Base-by-base conservation (phyloP, 2,888 invertebrate genomes). In the Nomada ruficornis region DNA sequence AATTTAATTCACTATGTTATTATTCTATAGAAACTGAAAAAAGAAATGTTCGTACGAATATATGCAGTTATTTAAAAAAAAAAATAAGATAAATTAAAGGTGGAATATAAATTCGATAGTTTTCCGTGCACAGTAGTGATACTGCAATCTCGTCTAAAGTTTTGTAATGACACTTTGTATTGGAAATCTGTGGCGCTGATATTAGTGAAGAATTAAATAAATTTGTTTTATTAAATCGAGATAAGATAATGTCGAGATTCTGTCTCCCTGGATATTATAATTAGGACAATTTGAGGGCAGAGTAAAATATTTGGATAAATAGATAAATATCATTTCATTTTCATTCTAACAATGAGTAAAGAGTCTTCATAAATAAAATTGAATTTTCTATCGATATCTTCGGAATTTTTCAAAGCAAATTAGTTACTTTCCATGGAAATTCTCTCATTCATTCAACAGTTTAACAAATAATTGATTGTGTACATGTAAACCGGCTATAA, bases 401-500 rank as follows among this genome's bases (percentile, higher is more conserved):
- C 11, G 13, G 13, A 10, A 3, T 0, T 15, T 59, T 55, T 20
- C 20, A 29, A 29, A 7, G 13, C 47, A 42, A 60, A 42, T 4
- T 42, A 11, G 3, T 11, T 47, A 13, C 42, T 11, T 59, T 20
- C 5, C n/a, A 42, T 62, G 11, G 36, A n/a, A 42, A 62, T 9
- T 36, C 18, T 36, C 18, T 59, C 0, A n/a, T 10, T n/a, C 4
- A 60, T 36, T n/a, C 4, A 11, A 5, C 5, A 42, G 15, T 1
- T 29, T 4, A 36, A 18, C 36, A 68, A 55, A 68, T 59, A 59
- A 59, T 44, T 26, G n/a, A 57, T 55, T 47, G 57, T 42, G 55
- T 50, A 72, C 55, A 57, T 64, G 64, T 20, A 55, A 64, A 23
- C 50, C 47, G 62, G 15, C n/a, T 47, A 55, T n/a, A 50, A 18